Conservation (phyloP, 2,113 vertebrate species). For the Chunga burmeisteri region DNA sequence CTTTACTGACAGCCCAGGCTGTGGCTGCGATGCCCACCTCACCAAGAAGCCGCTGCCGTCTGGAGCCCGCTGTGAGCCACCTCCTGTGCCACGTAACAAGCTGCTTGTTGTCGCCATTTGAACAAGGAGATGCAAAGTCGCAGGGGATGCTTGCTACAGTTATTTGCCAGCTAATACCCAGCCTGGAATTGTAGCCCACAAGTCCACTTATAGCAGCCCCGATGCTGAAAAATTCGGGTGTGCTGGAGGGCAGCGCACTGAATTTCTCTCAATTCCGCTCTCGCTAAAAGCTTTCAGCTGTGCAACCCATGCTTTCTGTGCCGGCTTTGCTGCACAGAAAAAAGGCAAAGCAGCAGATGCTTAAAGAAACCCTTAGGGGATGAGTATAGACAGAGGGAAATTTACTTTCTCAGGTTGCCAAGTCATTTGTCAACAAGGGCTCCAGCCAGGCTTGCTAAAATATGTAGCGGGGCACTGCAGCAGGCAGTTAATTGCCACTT, state of each 20-base stretch:
- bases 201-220: background rate
- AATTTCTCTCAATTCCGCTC: background rate
- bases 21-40: accelerated
- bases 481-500: background rate
- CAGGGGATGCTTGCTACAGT: background rate
- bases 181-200: background rate
- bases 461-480: background rate
- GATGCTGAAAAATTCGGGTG: background rate
- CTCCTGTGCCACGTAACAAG: background rate
- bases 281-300: background rate
- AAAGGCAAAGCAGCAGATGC: background rate
- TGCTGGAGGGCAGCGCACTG: background rate
- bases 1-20: background rate
- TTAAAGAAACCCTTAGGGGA: background rate
- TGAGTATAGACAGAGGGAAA: background rate
- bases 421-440: conserved; percentile 18
- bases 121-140: background rate
- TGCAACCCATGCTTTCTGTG: background rate
- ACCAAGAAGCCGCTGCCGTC: accelerated
- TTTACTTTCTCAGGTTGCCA: background rate
- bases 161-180: background rate
- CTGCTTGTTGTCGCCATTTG: background rate
- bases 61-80: background rate
- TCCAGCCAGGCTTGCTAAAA: background rate
- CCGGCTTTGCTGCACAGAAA: background rate